Evolutionary conservation across 53 echinoderm and acorn worm genomes (phyloP).

Genomic region (Crossaster papposus): DNA sequence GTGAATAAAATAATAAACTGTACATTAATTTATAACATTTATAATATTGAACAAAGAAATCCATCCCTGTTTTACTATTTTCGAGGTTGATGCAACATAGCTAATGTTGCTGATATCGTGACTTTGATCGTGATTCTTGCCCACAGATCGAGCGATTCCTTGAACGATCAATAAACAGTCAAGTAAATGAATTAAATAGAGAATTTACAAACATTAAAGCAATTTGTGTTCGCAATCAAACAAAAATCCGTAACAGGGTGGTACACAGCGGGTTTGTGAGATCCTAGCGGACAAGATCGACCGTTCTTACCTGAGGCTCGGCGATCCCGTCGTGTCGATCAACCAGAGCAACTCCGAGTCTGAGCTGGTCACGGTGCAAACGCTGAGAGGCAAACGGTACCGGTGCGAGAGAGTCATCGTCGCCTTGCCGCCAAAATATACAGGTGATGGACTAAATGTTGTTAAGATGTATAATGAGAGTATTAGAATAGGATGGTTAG

Average conservation of each 20-base stretch:
- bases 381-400: slow-evolving; percentile 68
- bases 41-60: too few species aligned
- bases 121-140: too few species aligned
- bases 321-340: slow-evolving; percentile 75
- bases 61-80: too few species aligned
- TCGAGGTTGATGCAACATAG: too few species aligned
- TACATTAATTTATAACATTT: too few species aligned
- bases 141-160: too few species aligned
- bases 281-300: slow-evolving; percentile 73
- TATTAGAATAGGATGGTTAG: neutral
- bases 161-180: neutral
- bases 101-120: too few species aligned
- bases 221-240: neutral
- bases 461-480: neutral
- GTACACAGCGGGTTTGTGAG: slow-evolving; percentile 84
- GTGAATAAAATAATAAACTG: slow-evolving; percentile 9
- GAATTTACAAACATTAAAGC: neutral
- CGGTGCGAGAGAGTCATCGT: slow-evolving; percentile 75
- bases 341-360: slow-evolving; percentile 67
- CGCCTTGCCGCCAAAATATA: slow-evolving; percentile 72
- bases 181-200: neutral
- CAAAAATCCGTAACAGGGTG: slow-evolving; percentile 68
- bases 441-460: slow-evolving; percentile 59
- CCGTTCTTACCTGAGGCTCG: slow-evolving; percentile 63
- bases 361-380: slow-evolving; percentile 59